These are phyloP conservation scores for Sternotherus odoratus DNA, from an alignment of 2,797 vertebrate genomes.

Conservation along the genomic window DNA sequence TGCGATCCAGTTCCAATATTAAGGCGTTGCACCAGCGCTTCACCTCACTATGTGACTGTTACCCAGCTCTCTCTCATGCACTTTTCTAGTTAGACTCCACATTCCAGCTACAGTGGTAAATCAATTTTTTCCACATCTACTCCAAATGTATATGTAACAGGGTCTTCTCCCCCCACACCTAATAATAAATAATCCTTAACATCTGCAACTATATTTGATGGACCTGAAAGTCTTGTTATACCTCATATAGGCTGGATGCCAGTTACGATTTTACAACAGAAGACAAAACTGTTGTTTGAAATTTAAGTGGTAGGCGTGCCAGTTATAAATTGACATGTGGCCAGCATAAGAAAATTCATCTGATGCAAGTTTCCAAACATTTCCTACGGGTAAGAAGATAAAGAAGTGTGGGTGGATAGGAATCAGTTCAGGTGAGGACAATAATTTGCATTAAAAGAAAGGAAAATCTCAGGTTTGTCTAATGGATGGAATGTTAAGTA, in stretches of 20 bases:
- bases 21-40: not conserved
- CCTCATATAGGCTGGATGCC: not conserved
- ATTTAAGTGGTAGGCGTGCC: conserved; percentile 51
- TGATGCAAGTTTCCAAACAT: not conserved
- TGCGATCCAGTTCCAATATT: not conserved
- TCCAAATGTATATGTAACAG: not conserved
- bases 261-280: conserved; percentile 25
- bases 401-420: not conserved
- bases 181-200: not conserved
- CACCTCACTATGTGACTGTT: not conserved
- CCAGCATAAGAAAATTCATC: conserved; percentile 17
- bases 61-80: not conserved
- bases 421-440: not conserved
- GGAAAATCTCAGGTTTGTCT: not conserved
- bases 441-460: not conserved
- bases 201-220: not conserved
- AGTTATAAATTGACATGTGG: not conserved
- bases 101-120: accelerated
- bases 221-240: conserved; percentile 64
- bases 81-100: not conserved
- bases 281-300: conserved; percentile 28
- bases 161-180: not conserved
- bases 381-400: not conserved
- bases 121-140: not conserved
- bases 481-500: not conserved